phyloP scores from a whole-genome alignment of 1,140 invertebrate genomes.

The Orchestia grillus region DNA sequence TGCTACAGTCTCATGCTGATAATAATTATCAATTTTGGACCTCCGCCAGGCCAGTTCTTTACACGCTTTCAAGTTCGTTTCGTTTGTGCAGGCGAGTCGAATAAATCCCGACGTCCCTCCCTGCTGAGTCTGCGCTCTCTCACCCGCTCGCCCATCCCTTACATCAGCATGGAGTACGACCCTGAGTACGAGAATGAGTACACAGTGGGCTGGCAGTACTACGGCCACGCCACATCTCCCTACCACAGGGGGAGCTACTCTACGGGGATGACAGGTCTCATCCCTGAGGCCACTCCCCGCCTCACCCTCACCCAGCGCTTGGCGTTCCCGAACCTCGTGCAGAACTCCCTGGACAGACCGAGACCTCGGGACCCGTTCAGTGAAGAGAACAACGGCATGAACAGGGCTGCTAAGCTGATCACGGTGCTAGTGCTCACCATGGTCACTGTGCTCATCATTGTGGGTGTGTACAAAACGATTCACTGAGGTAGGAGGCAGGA shows the following conservation, averaged over 20 bases:
- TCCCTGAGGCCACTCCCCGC: constrained; percentile 64
- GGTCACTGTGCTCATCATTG: constrained; percentile 81
- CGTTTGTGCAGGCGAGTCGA: constrained; percentile 59
- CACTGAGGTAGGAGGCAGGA: constrained; percentile 61
- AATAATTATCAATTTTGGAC: background rate
- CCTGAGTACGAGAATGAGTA: constrained; percentile 64
- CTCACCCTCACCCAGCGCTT: constrained; percentile 78
- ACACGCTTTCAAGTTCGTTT: background rate
- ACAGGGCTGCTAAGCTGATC: constrained; percentile 80
- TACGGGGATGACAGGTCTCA: constrained; percentile 35
- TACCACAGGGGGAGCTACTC: constrained; percentile 42
- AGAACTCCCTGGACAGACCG: constrained; percentile 78
- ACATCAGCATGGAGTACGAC: constrained; percentile 68
- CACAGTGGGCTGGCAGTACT: constrained; percentile 29
- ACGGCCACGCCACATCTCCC: constrained; percentile 12
- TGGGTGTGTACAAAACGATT: constrained; percentile 82
- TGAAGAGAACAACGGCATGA: constrained; percentile 77
- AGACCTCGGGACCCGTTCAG: constrained; percentile 73
- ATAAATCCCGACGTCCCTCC: constrained; percentile 62
- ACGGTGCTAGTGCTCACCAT: constrained; percentile 80
- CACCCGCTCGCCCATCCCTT: constrained; percentile 65
- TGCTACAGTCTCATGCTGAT: background rate
- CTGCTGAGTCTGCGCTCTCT: constrained; percentile 65
- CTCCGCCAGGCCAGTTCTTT: background rate
- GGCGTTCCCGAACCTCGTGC: constrained; percentile 80